Conservation (phyloP, 2,113 vertebrate genomes). For the Rhabdornis inornatus region DNA sequence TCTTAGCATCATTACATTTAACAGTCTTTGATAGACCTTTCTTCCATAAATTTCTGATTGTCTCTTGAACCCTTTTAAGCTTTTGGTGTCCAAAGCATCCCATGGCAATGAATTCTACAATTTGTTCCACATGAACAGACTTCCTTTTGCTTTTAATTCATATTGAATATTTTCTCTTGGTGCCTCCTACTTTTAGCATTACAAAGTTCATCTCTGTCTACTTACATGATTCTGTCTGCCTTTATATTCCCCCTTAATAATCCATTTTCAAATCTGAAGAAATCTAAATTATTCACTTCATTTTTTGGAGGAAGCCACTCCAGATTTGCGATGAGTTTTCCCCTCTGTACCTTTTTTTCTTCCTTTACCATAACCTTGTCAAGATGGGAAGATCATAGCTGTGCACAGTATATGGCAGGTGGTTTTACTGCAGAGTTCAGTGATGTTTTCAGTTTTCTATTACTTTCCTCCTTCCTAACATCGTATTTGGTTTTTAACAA, state of each 20-base stretch:
- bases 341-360: not conserved
- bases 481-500: conserved; percentile 5
- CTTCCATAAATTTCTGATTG: not conserved
- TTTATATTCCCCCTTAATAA: not conserved
- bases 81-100: not conserved
- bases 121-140: not conserved
- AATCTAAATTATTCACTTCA: not conserved
- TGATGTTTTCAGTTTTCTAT: not conserved
- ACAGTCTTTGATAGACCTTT: not conserved
- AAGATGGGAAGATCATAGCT: not conserved
- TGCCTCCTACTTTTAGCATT: not conserved
- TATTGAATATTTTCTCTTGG: not conserved
- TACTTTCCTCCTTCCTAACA: conserved; percentile 17
- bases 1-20: not conserved
- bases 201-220: not conserved
- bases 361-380: not conserved
- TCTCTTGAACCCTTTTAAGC: not conserved
- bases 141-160: not conserved
- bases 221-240: not conserved
- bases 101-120: not conserved
- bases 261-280: not conserved
- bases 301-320: not conserved
- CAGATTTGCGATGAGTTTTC: not conserved
- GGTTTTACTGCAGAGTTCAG: not conserved
- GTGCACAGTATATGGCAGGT: not conserved